Evolutionary conservation across 2,888 invertebrate genomes (phyloP), one percentile per base, ranked within the genome.

Genomic region (Blastobasis adustella): DNA sequence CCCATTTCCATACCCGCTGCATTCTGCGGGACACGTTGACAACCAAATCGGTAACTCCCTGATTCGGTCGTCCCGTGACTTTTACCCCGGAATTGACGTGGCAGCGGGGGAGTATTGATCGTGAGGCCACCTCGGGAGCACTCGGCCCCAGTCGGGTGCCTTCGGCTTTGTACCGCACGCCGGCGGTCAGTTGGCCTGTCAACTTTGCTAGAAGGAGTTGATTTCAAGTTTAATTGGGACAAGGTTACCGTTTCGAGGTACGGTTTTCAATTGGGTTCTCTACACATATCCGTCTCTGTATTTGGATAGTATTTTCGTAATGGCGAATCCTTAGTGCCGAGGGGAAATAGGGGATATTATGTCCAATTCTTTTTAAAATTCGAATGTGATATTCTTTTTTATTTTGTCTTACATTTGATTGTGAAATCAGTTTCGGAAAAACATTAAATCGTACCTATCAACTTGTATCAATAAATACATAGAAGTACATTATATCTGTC

Each of bases 161-260:
- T 82, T 86, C 86, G 86, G 75, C 55, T 62, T 70, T 72, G 73
- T 82, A 83, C 71, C 72, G 62, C 67, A 69, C 67, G 65, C 23
- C 62, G 59, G 62, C 58, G 82, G 82, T 81, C 84, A 82, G 76
- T 81, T 71, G 73, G 69, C 76, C 73, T 79, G 79, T 82, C 81
- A 82, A 82, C 82, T 84, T 79, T 67, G 67, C 67, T 72, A 64
- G 71, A 69, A 73, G 69, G 70, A 79, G 77, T 82, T 81, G 79
- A 82, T 85, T 79, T 76, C 69, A 78, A 84, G 73, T 85, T 84
- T 83, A 86, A 84, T 84, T 83, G 69, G 84, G 82, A 76, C 86
- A 85, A 85, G 87, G 86, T 86, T 85, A 80, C 66, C 63, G 63
- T 58, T 23, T 23, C 23, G 23, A 23, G 23, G 23, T 23, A 23